Base-by-base conservation (phyloP, 2,888 invertebrate genomes). In the Brachynemurus nebulosus region DNA sequence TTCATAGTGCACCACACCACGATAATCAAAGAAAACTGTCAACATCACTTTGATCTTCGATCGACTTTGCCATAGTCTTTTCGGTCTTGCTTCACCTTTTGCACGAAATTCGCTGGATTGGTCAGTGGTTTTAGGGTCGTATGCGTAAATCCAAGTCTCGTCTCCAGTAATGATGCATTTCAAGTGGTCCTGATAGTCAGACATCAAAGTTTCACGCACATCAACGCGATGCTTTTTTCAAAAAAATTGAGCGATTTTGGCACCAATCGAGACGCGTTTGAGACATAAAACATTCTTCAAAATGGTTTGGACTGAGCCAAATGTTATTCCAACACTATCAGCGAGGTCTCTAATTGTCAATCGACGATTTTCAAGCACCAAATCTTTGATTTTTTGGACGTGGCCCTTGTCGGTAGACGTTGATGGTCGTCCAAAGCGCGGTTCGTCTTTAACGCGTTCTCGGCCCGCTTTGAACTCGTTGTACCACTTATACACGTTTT, bases 1-100 rank as follows among this genome's bases (percentile, higher is more conserved):
- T 34, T 39, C 30, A 38, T 35, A 39, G 25, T 44, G 40, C 33
- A 46, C 42, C 42, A 21, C 40, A 38, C 12, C 38, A 38, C 19
- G 19, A 18, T 17, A 38, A 38, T 19, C 19, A 19, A 19, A 38
- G 12, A 38, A n/a, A n/a, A n/a, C n/a, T n/a, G n/a, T n/a, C n/a
- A n/a, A 35, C 8, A 35, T 11, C 11, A 11, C 11, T 9, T 25
- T 25, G 27, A 25, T 25, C 9, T 25, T 25, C 12, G 35, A 35
- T 9, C 11, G 35, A 35, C 35, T 35, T 35, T 35, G 35, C 8
- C 14, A 12, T 14, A 14, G 12, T 35, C 12, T 35, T 35, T 35
- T 35, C 7, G 12, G 35, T 35, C 14, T 35, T 12, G 35, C 11
- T 12, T 35, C 35, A 12, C 9, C 14, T 35, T 35, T 12, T 7